Evolutionary conservation across 1,140 invertebrate genomes (phyloP).

Genomic region (Myzus persicae): DNA sequence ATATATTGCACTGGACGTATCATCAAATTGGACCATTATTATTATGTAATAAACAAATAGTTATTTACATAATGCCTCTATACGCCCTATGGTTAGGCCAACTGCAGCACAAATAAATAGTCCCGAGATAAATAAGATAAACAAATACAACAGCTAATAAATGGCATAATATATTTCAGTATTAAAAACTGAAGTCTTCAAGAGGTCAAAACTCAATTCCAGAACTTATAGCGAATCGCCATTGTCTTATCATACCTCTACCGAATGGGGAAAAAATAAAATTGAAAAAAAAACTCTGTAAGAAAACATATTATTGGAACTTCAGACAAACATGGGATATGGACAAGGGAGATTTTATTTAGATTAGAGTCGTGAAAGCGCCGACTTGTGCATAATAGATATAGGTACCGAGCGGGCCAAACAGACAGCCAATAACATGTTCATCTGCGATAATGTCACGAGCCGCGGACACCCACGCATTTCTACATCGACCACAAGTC

Average conservation of each 20-base stretch:
- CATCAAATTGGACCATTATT: neutral
- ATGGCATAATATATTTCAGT: neutral
- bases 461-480: conserved; percentile 43
- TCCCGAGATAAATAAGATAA: neutral
- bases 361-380: neutral
- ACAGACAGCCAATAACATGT: conserved; percentile 20
- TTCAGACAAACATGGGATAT: neutral
- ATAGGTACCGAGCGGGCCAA: neutral
- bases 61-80: neutral
- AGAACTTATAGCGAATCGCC: neutral
- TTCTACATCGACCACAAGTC: conserved; percentile 5
- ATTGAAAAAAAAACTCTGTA: neutral
- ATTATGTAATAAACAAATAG: neutral
- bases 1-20: too few species aligned
- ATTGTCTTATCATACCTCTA: neutral
- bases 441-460: conserved; percentile 46
- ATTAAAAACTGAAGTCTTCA: neutral
- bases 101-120: neutral
- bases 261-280: neutral
- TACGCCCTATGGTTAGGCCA: neutral
- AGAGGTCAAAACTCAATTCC: neutral
- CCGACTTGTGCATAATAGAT: neutral
- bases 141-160: neutral
- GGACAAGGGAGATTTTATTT: neutral
- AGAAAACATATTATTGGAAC: neutral